phyloP scores from a whole-genome alignment of 2,888 invertebrate genomes.

The Cataglyphis livida region DNA sequence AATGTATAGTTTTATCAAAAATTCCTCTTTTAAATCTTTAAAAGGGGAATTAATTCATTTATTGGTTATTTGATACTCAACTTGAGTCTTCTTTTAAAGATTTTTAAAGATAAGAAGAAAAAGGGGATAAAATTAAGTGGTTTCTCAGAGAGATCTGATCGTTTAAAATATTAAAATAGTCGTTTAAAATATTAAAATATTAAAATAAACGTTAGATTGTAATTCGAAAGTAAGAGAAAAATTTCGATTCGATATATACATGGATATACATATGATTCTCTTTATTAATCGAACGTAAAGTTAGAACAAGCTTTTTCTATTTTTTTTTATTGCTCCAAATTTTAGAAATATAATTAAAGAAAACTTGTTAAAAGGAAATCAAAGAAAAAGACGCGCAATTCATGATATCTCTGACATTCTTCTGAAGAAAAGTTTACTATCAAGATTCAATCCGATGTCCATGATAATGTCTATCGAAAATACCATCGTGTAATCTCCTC shows the following conservation, averaged over 20 bases:
- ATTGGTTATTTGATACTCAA: no score
- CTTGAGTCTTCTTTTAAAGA: background rate
- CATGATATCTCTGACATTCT: background rate
- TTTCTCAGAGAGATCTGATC: background rate
- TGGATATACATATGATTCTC: background rate
- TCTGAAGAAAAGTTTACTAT: slow-evolving; percentile 7
- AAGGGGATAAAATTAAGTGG: background rate
- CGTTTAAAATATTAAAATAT: no score
- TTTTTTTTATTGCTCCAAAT: background rate
- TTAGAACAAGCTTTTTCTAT: background rate
- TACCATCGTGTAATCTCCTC: background rate
- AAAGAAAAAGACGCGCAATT: background rate
- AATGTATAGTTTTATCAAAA: no score
- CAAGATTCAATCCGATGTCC: background rate
- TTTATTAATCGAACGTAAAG: background rate
- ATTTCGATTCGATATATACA: background rate
- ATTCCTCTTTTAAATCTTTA: no score
- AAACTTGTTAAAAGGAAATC: background rate
- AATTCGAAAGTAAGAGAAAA: background rate
- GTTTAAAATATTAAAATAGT: background rate
- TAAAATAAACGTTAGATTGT: background rate
- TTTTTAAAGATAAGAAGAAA: background rate
- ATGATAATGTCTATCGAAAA: slow-evolving; percentile 1
- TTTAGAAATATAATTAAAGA: background rate
- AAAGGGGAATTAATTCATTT: no score